Evolutionary conservation across 2,888 invertebrate species (phyloP), one percentile per base, ranked within the genome.

Genomic region (Heliconius cydno): DNA sequence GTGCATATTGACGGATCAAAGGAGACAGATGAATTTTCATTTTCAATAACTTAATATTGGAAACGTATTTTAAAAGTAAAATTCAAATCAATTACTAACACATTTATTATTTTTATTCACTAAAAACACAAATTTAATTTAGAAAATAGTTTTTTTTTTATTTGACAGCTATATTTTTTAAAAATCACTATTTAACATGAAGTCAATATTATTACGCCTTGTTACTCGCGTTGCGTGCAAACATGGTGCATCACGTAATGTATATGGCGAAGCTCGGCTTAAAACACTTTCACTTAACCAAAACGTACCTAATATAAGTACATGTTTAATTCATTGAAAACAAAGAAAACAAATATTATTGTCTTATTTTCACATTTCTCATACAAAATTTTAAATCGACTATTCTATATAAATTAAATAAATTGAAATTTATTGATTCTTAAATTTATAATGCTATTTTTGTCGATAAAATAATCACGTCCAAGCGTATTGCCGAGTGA

Each of bases 1-100:
- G 82, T 7, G 83, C 81, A 83, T 88, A 89, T 72, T 89, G 88
- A 66, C 88, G 82, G n/a, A 89, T 41, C 22, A 86, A 74, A 13
- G 86, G 85, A 19, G 84, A 80, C 3, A 84, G 41, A 63, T 72
- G 77, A 25, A 82, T 34, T 80, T 82, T 84, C 83, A 83, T 83
- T 81, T 77, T 79, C 3, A n/a, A 76, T 71, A 52, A 30, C 5
- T 30, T 72, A 6, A 19, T 13, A 65, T 65, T 2, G 5, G 1
- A 28, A 28, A 65, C 7, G 25, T 71, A 28, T 71, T 46, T 46
- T 13, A 28, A 46, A 46, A 70, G 12, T 25, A 6, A 67, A 19
- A 34, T 30, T 34, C 34, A 66, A 34, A 66, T 15, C 15, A 67
- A 67, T 60, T 60, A 19, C 6, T n/a, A 60, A 60, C n/a, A n/a